A percentile compares a stretch with the other conserved stretches of the same genome.
Conservation (phyloP, 2,888 invertebrate species). For the Drosophila leonis region DNA sequence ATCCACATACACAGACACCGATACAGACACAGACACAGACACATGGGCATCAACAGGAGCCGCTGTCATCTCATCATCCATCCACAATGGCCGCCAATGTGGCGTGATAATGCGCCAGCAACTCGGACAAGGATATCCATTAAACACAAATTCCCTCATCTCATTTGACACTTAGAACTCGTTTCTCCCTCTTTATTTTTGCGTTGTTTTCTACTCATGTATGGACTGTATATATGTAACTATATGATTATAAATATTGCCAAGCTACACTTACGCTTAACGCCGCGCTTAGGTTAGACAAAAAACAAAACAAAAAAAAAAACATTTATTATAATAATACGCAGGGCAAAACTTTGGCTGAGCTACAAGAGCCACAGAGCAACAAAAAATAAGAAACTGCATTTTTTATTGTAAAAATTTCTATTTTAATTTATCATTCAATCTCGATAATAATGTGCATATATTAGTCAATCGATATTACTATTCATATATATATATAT, state of each 20-base stretch:
- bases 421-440: not conserved
- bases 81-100: conserved; percentile 69
- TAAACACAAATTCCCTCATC: not conserved
- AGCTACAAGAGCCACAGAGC: not conserved
- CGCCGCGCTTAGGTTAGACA: conserved; percentile 45
- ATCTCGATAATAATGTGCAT: not conserved
- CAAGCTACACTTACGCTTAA: conserved; percentile 64
- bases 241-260: conserved; percentile 61
- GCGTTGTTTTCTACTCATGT: conserved; percentile 9
- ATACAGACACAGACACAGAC: not conserved
- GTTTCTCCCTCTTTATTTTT: not conserved
- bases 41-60: conserved; percentile 11
- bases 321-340: conserved; percentile 11
- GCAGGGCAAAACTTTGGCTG: not conserved
- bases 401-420: not conserved
- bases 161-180: not conserved
- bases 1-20: conserved; percentile 20
- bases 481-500: not conserved
- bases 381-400: not conserved
- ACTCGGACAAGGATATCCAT: conserved; percentile 44
- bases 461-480: no score
- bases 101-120: conserved; percentile 69
- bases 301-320: no score
- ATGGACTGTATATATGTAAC: conserved; percentile 59
- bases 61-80: conserved; percentile 38